Conservation (phyloP, 2,113 vertebrate species). For the Peucedramus taeniatus region DNA sequence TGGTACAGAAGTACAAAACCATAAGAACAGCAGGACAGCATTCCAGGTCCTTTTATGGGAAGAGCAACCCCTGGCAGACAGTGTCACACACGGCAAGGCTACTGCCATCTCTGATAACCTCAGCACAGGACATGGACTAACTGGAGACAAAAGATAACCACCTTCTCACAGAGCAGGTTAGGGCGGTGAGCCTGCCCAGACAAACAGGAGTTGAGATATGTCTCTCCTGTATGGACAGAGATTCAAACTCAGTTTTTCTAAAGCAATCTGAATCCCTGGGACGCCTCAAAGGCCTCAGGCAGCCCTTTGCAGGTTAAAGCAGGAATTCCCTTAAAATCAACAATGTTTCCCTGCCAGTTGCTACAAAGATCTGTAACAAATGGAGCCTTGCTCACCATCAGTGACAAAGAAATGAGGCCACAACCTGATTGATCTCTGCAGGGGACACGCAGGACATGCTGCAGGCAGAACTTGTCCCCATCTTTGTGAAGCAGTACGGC, state of each 20-base stretch:
- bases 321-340: not conserved
- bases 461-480: not conserved
- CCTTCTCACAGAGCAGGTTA: not conserved
- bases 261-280: not conserved
- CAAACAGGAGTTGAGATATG: not conserved
- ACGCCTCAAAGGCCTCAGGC: not conserved
- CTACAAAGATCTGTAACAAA: not conserved
- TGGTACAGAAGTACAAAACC: not conserved
- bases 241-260: not conserved
- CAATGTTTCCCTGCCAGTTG: accelerated
- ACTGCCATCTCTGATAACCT: not conserved
- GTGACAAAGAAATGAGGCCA: not conserved
- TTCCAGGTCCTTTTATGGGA: not conserved
- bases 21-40: not conserved
- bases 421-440: not conserved
- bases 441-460: accelerated
- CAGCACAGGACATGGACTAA: not conserved
- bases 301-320: not conserved
- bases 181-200: too few relatives aligned
- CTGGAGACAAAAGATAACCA: not conserved
- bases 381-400: not conserved
- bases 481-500: accelerated
- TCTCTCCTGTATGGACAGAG: not conserved
- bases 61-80: not conserved
- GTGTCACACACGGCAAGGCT: not conserved